Evolutionary conservation across 2,797 vertebrate genomes (phyloP).

Genomic region (Rallus crepitans): DNA sequence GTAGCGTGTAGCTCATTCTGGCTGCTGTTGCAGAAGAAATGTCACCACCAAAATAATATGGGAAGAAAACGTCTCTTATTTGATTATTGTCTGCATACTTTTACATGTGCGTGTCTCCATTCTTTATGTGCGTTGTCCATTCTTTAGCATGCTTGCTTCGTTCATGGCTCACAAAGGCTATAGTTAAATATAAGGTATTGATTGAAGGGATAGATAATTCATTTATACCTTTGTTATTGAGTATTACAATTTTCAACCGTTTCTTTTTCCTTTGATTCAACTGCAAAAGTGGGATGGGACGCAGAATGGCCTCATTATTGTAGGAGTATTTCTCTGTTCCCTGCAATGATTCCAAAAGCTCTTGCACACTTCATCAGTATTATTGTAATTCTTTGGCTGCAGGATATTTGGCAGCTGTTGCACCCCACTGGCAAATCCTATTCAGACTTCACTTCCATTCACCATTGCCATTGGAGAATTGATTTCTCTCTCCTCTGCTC

Average conservation of each 20-base stretch:
- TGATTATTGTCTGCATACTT: constrained; percentile 37
- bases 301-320: constrained; percentile 88
- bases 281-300: constrained; percentile 75
- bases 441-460: constrained; percentile 92
- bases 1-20: not conserved
- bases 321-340: constrained; percentile 86
- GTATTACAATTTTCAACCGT: constrained; percentile 62
- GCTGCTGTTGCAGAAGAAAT: not conserved
- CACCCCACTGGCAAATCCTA: constrained; percentile 96
- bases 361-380: constrained; percentile 93
- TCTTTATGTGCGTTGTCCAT: too few relatives aligned
- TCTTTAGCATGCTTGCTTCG: constrained; percentile 20
- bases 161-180: constrained; percentile 47
- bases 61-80: constrained; percentile 1
- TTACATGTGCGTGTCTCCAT: constrained; percentile 27
- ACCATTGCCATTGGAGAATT: constrained; percentile 91
- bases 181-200: constrained; percentile 32
- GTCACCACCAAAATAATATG: not conserved
- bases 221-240: constrained; percentile 68
- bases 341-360: constrained; percentile 89
- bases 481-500: constrained; percentile 91
- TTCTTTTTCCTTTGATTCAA: constrained; percentile 73
- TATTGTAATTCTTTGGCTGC: constrained; percentile 97
- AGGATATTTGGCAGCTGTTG: constrained; percentile 97
- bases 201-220: constrained; percentile 60